Evolutionary conservation across 2,797 vertebrate genomes (phyloP).

Genomic region (Lithobates sylvaticus): DNA sequence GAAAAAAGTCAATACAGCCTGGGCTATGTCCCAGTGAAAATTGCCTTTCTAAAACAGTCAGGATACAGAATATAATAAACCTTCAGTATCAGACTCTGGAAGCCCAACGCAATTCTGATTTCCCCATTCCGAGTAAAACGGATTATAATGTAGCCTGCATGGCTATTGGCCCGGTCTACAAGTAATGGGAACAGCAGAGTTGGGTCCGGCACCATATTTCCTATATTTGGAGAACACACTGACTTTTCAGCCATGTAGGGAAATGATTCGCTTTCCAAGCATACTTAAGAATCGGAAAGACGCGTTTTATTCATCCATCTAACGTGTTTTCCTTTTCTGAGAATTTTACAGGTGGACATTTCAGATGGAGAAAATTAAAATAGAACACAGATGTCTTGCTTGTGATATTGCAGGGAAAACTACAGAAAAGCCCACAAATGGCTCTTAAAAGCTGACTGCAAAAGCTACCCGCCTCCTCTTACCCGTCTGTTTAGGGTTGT

Average conservation of each 20-base stretch:
- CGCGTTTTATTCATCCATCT: not conserved
- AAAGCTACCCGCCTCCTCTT: conserved; percentile 54
- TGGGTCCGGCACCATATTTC: not conserved
- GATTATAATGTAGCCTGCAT: not conserved
- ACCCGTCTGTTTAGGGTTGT: conserved; percentile 91
- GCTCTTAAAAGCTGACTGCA: too few species aligned
- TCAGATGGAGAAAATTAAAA: not conserved
- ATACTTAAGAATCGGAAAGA: not conserved
- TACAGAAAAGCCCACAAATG: too few species aligned
- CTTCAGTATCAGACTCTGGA: not conserved
- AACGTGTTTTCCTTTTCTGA: too few species aligned
- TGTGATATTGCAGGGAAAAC: not conserved
- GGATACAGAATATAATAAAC: not conserved
- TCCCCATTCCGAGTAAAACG: not conserved
- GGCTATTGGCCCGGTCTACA: not conserved
- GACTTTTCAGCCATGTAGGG: not conserved
- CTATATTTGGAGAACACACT: not conserved
- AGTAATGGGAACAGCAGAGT: not conserved
- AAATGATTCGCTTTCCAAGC: not conserved
- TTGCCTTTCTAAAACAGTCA: not conserved
- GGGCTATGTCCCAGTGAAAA: too few species aligned
- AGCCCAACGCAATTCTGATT: not conserved
- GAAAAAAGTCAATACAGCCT: not conserved
- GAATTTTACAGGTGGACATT: not conserved
- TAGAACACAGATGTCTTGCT: not conserved